phyloP scores from a whole-genome alignment of 2,888 invertebrate species.

The Apotomis betuletana region DNA sequence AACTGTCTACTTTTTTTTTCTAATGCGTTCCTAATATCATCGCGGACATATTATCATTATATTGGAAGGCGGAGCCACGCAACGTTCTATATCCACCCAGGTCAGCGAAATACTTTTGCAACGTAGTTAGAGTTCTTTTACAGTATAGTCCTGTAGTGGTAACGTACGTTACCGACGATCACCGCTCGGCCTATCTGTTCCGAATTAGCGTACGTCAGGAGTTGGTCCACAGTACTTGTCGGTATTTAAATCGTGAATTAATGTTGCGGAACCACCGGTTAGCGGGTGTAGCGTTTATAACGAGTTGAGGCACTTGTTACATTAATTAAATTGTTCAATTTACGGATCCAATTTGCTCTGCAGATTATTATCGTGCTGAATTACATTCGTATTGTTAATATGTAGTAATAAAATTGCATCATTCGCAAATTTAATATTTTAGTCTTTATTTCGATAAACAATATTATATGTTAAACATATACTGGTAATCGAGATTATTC shows the following conservation, averaged over 20 bases:
- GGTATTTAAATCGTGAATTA: slow-evolving; percentile 51
- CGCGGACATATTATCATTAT: no score
- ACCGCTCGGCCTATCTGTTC: neutral
- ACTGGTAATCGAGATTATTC: no score
- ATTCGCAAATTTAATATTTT: neutral
- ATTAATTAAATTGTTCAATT: slow-evolving; percentile 49
- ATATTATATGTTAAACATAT: no score
- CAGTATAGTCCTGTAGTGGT: no score
- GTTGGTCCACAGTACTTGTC: slow-evolving; percentile 20
- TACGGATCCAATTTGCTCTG: slow-evolving; percentile 36
- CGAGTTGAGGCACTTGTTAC: slow-evolving; percentile 48
- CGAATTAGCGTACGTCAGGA: slow-evolving; percentile 20
- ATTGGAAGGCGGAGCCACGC: no score
- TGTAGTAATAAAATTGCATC: slow-evolving; percentile 4
- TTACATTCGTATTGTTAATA: slow-evolving; percentile 7
- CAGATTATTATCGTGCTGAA: slow-evolving; percentile 29
- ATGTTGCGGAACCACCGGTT: slow-evolving; percentile 56
- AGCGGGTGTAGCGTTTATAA: slow-evolving; percentile 58
- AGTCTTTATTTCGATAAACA: no score
- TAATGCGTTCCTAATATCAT: no score
- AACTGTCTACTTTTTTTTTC: no score
- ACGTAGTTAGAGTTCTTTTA: no score
- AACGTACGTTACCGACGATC: no score
- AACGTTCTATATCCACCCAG: no score
- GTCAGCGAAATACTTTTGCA: no score